Conservation (phyloP, 1,140 invertebrate genomes). For the Stenopsyche tienmushanensis region DNA sequence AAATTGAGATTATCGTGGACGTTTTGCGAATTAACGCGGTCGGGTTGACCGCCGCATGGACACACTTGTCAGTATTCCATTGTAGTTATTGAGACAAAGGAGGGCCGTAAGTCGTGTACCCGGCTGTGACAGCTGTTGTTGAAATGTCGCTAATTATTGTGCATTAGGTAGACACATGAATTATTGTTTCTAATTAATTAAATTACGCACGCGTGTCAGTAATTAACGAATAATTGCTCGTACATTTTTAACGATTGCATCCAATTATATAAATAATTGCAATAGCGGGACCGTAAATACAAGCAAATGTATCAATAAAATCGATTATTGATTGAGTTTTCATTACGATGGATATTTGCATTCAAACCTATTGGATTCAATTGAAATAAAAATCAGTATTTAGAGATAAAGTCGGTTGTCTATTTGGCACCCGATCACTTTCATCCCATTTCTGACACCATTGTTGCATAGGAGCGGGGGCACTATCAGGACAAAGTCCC, state of each 20-base stretch:
- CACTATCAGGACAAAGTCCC: too few species aligned
- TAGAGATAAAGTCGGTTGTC: too few species aligned
- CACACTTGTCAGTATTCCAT: background rate
- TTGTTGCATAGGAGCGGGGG: too few species aligned
- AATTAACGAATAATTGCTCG: background rate
- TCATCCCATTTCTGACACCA: too few species aligned
- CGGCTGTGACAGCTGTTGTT: conserved; percentile 1
- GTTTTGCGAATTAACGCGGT: too few species aligned
- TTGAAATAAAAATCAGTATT: too few species aligned
- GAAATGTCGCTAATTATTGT: conserved; percentile 17
- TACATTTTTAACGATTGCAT: background rate
- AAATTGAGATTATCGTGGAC: too few species aligned
- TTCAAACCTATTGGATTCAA: too few species aligned
- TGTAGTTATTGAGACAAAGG: background rate
- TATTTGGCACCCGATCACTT: too few species aligned
- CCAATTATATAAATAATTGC: background rate
- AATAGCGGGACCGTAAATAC: background rate
- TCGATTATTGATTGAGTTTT: too few species aligned
- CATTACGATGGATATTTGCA: too few species aligned
- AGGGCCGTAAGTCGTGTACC: background rate
- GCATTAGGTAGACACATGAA: conserved; percentile 4
- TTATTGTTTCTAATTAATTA: conserved; percentile 20
- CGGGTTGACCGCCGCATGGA: too few species aligned
- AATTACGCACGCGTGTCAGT: background rate
- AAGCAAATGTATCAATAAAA: background rate